Evolutionary conservation across 35 echinoderm and acorn worm genomes (phyloP).

Genomic region (Ophioderma brevispina): DNA sequence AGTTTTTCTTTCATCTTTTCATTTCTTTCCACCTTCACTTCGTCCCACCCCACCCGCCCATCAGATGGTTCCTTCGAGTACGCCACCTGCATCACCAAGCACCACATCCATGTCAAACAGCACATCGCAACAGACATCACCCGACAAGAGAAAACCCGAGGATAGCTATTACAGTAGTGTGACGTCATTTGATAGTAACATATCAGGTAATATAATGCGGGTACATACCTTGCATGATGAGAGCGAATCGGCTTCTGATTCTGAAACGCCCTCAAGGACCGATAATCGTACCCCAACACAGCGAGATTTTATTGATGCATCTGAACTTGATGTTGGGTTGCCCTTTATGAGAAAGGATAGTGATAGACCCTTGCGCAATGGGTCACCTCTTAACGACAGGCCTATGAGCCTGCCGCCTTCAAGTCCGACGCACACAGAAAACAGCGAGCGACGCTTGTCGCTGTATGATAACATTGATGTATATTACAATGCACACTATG

Average conservation of each 20-base stretch:
- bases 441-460: slow-evolving; percentile 68
- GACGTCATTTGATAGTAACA: slow-evolving; percentile 76
- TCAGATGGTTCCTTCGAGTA: slow-evolving; percentile 59
- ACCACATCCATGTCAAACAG: slow-evolving; percentile 57
- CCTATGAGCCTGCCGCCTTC: slow-evolving; percentile 83
- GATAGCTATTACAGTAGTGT: slow-evolving; percentile 91
- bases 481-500: slow-evolving; percentile 90
- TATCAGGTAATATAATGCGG: slow-evolving; percentile 5
- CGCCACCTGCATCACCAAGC: slow-evolving; percentile 40
- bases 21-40: slow-evolving; percentile 8
- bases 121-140: slow-evolving; percentile 85
- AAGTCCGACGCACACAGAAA: slow-evolving; percentile 66
- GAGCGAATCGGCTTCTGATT: slow-evolving; percentile 11
- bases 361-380: slow-evolving; percentile 45
- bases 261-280: slow-evolving; percentile 17
- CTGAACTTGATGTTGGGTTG: not conserved
- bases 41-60: slow-evolving; percentile 58
- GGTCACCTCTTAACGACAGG: slow-evolving; percentile 64
- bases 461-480: slow-evolving; percentile 91
- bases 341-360: slow-evolving; percentile 33
- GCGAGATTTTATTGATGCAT: slow-evolving; percentile 41
- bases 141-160: slow-evolving; percentile 74
- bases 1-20: slow-evolving; percentile 16
- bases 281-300: slow-evolving; percentile 47
- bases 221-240: not conserved